Conservation (phyloP, 2,113 vertebrate species). For the pig (Sus scrofa) region T2T-Sscrofa CM000825.6:83861001-83861500, state of each 20-base stretch:
- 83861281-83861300: not conserved
- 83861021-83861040: not conserved
- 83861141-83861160: not conserved
- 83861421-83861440: not conserved
- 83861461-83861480: not conserved
- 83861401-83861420: not conserved
- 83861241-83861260: not conserved
- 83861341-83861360: rapidly evolving
- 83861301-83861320: not conserved
- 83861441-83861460: not conserved
- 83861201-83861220: not conserved
- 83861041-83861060: not conserved
- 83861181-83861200: not conserved
- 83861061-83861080: too few relatives aligned
- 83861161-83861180: not conserved
- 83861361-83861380: not conserved
- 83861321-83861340: rapidly evolving
- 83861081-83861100: rapidly evolving
- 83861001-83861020: not conserved
- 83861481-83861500: not conserved
- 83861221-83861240: not conserved
- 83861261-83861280: not conserved
- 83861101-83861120: not conserved
- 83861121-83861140: not conserved
- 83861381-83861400: not conserved